phyloP scores from a whole-genome alignment of 2,797 vertebrate species.

The Sparus aurata region DNA sequence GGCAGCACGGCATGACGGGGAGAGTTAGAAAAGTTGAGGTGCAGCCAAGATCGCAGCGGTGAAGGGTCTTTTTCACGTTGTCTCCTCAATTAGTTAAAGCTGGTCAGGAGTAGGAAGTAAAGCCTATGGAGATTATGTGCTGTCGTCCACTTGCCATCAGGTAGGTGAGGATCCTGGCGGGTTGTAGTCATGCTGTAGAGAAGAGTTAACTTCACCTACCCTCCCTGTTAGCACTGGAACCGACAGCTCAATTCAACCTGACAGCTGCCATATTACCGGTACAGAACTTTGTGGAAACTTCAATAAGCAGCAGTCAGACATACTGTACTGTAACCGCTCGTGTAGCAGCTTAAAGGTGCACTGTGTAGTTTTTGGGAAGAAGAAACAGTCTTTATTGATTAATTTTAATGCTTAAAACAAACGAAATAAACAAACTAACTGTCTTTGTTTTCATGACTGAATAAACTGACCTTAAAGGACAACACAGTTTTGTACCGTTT shows the following conservation, averaged over 20 bases:
- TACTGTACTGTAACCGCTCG: conserved; percentile 31
- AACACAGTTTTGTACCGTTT: no score
- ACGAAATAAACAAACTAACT: no score
- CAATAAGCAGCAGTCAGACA: conserved; percentile 70
- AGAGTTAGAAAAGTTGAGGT: conserved; percentile 81
- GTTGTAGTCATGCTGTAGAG: conserved; percentile 83
- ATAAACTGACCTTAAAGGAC: no score
- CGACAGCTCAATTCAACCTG: conserved; percentile 66
- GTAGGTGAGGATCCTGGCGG: conserved; percentile 78
- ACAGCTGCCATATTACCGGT: conserved; percentile 84
- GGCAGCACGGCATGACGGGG: conserved; percentile 67
- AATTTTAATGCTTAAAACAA: no score
- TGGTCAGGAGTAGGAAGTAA: conserved; percentile 79
- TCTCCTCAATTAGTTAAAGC: conserved; percentile 89
- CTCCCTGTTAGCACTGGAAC: conserved; percentile 69
- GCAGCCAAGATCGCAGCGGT: conserved; percentile 74
- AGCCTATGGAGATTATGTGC: conserved; percentile 84
- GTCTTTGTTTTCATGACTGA: no score
- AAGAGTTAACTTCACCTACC: conserved; percentile 80
- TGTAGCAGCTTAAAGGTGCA: conserved; percentile 32
- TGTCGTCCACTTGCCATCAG: conserved; percentile 85
- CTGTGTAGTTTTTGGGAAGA: no score
- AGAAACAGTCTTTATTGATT: no score
- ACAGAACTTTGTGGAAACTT: conserved; percentile 81
- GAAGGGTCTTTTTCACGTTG: conserved; percentile 85